Evolutionary conservation across 2,113 vertebrate species (phyloP).

Genomic region (Bufo gargarizans): DNA sequence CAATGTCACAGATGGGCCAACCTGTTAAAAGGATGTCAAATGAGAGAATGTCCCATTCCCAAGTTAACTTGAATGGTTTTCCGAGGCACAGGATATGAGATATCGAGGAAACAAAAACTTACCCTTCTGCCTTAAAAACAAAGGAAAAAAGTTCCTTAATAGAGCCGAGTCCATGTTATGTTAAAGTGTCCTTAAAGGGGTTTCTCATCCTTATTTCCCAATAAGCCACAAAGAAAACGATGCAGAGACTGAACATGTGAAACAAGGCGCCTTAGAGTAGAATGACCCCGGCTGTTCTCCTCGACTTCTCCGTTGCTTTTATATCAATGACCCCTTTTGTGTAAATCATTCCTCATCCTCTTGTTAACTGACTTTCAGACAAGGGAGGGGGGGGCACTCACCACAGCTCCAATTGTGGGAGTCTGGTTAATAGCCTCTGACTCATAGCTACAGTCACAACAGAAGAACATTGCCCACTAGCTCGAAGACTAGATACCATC

Average conservation of each 20-base stretch:
- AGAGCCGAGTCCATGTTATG: neutral
- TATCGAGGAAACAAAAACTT: neutral
- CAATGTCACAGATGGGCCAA: too few relatives aligned
- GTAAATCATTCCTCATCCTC: slow-evolving; percentile 3
- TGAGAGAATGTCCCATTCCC: neutral
- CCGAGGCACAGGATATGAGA: neutral
- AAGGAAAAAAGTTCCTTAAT: neutral
- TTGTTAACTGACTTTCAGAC: slow-evolving; percentile 27
- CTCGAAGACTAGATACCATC: slow-evolving; percentile 12
- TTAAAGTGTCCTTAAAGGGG: neutral
- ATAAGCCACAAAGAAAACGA: slow-evolving; percentile 2
- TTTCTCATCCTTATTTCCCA: neutral
- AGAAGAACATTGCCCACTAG: neutral
- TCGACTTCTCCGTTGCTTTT: neutral
- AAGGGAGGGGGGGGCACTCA: neutral
- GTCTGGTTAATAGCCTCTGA: neutral
- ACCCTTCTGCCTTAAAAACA: neutral
- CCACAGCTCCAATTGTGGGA: neutral
- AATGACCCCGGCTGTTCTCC: neutral
- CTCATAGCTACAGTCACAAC: slow-evolving; percentile 1
- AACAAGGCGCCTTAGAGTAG: neutral
- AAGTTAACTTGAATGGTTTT: neutral
- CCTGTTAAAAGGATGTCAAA: neutral
- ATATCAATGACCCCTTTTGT: slow-evolving; percentile 35
- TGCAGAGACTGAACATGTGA: neutral